These are phyloP conservation scores for Calidris pugnax DNA, from an alignment of 2,113 vertebrate species.

Conservation along the genomic window DNA sequence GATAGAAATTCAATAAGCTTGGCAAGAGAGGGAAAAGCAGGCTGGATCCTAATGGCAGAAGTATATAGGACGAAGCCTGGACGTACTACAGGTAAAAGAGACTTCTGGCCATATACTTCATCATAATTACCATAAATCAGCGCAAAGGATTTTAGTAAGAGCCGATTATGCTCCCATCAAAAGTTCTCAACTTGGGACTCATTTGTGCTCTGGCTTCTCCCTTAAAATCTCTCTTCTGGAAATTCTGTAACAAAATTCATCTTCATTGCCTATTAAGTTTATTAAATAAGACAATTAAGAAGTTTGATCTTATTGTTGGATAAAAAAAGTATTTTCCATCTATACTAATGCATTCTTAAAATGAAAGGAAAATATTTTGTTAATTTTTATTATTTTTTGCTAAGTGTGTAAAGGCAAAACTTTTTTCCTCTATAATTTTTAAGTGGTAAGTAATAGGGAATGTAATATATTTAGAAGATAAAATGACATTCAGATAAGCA, in stretches of 20 bases:
- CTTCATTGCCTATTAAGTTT: not conserved
- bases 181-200: not conserved
- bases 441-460: constrained; percentile 26
- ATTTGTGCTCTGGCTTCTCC: not conserved
- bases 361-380: constrained; percentile 1
- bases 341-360: not conserved
- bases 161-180: not conserved
- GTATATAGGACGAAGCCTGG: not conserved
- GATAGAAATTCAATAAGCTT: constrained; percentile 57
- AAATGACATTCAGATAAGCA: constrained; percentile 24
- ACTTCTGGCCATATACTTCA: not conserved
- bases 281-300: not conserved
- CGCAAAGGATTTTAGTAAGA: not conserved
- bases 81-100: not conserved
- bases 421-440: not conserved
- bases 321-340: not conserved
- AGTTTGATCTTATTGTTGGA: not conserved
- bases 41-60: not conserved
- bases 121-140: not conserved
- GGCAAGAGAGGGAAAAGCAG: not conserved
- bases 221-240: not conserved
- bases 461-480: constrained; percentile 18
- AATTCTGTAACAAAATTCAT: not conserved
- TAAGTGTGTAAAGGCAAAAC: not conserved
- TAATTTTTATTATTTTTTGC: constrained; percentile 4